Evolutionary conservation across 2,888 invertebrate species (phyloP), one percentile per base, ranked within the genome.

Genomic region (Tolmerus cingulatus): DNA sequence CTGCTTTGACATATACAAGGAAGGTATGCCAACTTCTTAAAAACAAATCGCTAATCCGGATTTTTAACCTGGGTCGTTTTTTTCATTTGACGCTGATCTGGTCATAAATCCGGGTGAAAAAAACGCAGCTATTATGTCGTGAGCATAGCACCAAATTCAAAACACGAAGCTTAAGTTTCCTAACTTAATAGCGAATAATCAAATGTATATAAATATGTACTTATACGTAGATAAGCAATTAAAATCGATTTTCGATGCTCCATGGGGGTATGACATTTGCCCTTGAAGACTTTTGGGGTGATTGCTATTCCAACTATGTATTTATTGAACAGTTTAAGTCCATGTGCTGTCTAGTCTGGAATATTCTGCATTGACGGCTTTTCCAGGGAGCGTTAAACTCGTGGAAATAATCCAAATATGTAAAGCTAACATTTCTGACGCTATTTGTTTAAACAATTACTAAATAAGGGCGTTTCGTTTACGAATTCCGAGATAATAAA

Each of bases 191-290:
- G 1, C 55, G n/a, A n/a, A n/a, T n/a, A n/a, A n/a, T n/a, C n/a
- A n/a, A n/a, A n/a, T 19, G 9, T 51, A 57, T 34, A 34, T 34
- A 34, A 34, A 23, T 8, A 9, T 23, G 57, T 19, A 82, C 30
- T 30, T 30, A 30, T 30, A 3, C 3, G 30, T 34, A 66, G n/a
- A n/a, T n/a, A n/a, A 66, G 66, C 82, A 66, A 82, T 66, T 8
- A 16, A 82, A 82, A 82, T 82, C 82, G 82, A 82, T 82, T 76
- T 76, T 37, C 37, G 34, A 16, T 82, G 37, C 76, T 57, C 34
- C 14, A 19, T n/a, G 37, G 0, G 27, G 55, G 79, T 82, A 55
- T n/a, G 82, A 12, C 51, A 23, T 57, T 66, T 82, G 82, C 82
- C 82, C 66, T 82, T 82, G 82, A 57, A 66, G 14, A 37, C n/a